Evolutionary conservation across 2,797 vertebrate genomes (phyloP), one percentile per base, ranked within the genome.

Genomic region (Acanthurus tractus): DNA sequence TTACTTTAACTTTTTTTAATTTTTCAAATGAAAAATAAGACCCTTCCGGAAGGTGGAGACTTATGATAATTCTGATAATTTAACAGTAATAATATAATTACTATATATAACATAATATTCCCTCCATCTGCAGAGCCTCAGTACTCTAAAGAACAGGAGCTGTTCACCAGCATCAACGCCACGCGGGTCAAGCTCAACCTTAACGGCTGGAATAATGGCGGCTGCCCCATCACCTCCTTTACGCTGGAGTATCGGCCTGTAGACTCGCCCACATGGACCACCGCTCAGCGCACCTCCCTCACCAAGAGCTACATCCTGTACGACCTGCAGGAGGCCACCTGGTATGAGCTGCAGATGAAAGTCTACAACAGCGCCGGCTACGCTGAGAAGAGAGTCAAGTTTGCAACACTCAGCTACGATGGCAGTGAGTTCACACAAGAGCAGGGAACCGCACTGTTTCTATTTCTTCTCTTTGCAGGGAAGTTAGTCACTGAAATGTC

Each of bases 281-380:
- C 97, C 0, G 97, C 97, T 0, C 97, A 98, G 91, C 93, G 97
- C 67, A 98, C 97, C 2, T 98, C 98, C 3, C 95, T 98, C 44
- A 98, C 97, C n/a, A 99, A 99, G 85, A 98, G 97, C 57, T 98
- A 97, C 92, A 96, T 96, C 53, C 91, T 99, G 23, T 97, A 97
- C 0, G 97, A 99, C 89, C 96, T 99, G 77, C 97, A 98, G 91
- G 98, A 99, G 69, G 97, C 97, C 86, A 98, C 97, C 4, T 99
- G 98, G 98, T 99, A 98, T 0, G 97, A 99, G 93, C 95, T 99
- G 78, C 97, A 97, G 78, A 99, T 98, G 97, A 96, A 97, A 45
- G 97, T 97, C 73, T 98, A 96, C 94, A 99, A 98, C 95, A 99
- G 97, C 7, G 98, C 98, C 0, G 98, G 98, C 78, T 97, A 97